These are phyloP conservation scores for Ethmia dodecea DNA, from an alignment of 2,888 invertebrate species.

Conservation along the genomic window DNA sequence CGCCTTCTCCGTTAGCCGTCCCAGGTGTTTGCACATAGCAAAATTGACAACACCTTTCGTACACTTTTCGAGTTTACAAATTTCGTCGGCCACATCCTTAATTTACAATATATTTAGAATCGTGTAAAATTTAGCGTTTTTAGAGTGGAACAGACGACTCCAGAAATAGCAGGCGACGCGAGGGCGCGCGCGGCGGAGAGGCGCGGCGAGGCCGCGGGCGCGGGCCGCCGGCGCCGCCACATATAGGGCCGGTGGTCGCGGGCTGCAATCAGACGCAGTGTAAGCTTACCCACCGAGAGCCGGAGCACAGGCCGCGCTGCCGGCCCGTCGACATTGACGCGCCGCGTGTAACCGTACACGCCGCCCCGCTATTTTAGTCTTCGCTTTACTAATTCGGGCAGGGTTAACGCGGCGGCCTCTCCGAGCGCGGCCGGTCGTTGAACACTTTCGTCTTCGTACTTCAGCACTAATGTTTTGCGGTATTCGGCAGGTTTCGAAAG, in stretches of 20 bases:
- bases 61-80: neutral
- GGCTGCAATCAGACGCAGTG: conserved; percentile 66
- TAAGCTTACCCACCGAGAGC: conserved; percentile 63
- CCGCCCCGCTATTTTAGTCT: conserved; percentile 72
- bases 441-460: conserved; percentile 67
- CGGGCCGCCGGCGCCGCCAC: conserved; percentile 52
- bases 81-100: conserved; percentile 5
- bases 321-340: conserved; percentile 63
- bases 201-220: conserved; percentile 31
- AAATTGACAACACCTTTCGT: no score
- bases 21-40: no score
- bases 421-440: conserved; percentile 52
- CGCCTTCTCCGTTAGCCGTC: no score
- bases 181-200: conserved; percentile 34
- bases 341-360: conserved; percentile 74
- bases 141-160: conserved; percentile 64
- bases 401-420: conserved; percentile 74
- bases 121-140: conserved; percentile 62
- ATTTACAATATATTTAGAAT: conserved; percentile 55
- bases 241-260: conserved; percentile 70
- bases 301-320: conserved; percentile 39
- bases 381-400: conserved; percentile 77
- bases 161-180: conserved; percentile 58
- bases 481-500: neutral
- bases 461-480: conserved; percentile 39